A percentile compares a stretch with the other conserved stretches of the same genome.
Conservation (phyloP, 2,888 invertebrate species). For the Tetragonisca angustula region DNA sequence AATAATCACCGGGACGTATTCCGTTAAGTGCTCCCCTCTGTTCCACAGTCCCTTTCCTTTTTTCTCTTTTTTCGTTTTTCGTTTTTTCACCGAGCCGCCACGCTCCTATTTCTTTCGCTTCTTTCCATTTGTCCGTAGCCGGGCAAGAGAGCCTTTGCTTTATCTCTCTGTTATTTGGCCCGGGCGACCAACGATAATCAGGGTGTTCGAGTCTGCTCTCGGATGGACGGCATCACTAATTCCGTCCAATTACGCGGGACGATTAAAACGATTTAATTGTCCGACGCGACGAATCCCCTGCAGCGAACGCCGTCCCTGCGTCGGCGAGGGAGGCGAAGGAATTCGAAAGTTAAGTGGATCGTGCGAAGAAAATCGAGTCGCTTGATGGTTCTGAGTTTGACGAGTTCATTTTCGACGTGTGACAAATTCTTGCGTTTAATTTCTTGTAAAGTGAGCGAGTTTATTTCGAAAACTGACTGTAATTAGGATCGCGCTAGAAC, state of each 20-base stretch:
- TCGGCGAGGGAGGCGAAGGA: constrained; percentile 32
- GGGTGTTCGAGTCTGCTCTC: constrained; percentile 42
- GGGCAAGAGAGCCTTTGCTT: constrained; percentile 39
- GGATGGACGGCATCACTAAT: constrained; percentile 78
- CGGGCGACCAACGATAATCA: constrained; percentile 70
- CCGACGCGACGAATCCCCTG: constrained; percentile 62
- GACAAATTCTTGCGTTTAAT: no score
- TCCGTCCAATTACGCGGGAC: constrained; percentile 79
- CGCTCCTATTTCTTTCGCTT: constrained; percentile 35
- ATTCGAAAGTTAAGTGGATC: not conserved
- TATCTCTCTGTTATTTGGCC: constrained; percentile 69
- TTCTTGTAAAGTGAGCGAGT: no score
- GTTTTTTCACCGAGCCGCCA: constrained; percentile 17
- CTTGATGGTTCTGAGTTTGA: not conserved
- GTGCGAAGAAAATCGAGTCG: not conserved
- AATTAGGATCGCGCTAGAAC: no score
- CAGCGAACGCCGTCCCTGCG: constrained; percentile 23
- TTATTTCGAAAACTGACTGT: no score
- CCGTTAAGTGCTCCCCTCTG: constrained; percentile 80
- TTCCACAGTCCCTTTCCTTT: constrained; percentile 29
- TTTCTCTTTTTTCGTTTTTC: constrained; percentile 8
- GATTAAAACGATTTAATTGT: constrained; percentile 83
- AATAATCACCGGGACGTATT: constrained; percentile 83
- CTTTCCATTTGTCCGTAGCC: constrained; percentile 51
- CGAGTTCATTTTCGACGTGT: not conserved